phyloP scores from a whole-genome alignment of 2,113 vertebrate species.

The Lasiurus cinereus region DNA sequence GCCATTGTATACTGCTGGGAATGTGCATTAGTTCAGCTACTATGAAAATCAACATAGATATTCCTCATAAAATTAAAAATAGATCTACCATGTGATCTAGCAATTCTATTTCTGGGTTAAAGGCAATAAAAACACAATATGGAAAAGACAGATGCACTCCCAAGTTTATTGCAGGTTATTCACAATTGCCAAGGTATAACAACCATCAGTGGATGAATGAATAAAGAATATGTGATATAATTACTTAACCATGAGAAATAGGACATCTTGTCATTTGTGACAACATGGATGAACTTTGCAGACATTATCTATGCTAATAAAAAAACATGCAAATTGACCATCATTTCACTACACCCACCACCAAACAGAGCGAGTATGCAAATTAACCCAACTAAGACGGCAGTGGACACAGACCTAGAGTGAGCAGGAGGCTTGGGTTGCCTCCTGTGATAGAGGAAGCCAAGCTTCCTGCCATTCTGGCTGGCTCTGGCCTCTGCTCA shows the following conservation, averaged over 20 bases:
- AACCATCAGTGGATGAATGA: background rate
- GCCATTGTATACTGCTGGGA: background rate
- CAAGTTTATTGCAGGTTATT: background rate
- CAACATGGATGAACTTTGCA: background rate
- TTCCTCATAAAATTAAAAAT: background rate
- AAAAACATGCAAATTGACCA: too few species aligned
- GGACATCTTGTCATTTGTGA: background rate
- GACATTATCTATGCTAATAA: background rate
- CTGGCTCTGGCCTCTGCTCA: too few species aligned
- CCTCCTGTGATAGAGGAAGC: too few species aligned
- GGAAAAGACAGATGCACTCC: background rate
- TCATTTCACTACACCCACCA: too few species aligned
- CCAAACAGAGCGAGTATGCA: too few species aligned
- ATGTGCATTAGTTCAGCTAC: background rate
- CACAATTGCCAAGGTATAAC: background rate
- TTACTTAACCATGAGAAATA: background rate
- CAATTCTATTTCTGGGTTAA: background rate
- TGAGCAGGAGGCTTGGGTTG: too few species aligned
- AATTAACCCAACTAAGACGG: too few species aligned
- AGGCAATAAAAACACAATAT: background rate
- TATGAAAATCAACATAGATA: background rate
- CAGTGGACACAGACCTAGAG: too few species aligned
- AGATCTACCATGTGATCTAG: background rate
- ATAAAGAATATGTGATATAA: background rate
- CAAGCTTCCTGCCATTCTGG: too few species aligned